phyloP scores from a whole-genome alignment of 92 coral and sea anemone species.

The Virgularia gustaviana region DNA sequence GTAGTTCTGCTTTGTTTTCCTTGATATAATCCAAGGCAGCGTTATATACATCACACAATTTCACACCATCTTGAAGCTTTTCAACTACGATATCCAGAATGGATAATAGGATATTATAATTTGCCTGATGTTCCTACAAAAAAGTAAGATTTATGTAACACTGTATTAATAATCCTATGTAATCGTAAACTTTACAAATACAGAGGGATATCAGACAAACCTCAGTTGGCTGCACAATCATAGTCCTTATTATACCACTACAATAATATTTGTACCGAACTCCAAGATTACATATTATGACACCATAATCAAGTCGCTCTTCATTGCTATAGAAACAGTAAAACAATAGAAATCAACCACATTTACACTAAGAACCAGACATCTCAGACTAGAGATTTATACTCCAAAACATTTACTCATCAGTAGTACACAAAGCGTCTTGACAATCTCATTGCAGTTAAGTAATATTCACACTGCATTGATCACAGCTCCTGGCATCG shows the following conservation, averaged over 20 bases:
- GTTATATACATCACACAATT: conserved; percentile 91
- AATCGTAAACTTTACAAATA: neutral
- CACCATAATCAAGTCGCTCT: conserved; percentile 85
- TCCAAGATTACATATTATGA: conserved; percentile 91
- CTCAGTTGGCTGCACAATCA: conserved; percentile 96
- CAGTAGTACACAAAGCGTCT: neutral
- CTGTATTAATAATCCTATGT: neutral
- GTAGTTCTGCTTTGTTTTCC: conserved; percentile 77
- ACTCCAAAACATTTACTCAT: neutral
- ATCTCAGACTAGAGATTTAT: neutral
- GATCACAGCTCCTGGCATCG: neutral
- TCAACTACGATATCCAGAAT: conserved; percentile 71
- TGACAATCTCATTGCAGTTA: neutral
- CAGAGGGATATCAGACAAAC: conserved; percentile 21
- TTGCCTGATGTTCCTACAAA: conserved; percentile 81
- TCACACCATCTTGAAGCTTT: conserved; percentile 85
- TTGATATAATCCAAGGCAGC: conserved; percentile 73
- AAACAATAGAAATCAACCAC: neutral
- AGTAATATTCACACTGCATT: neutral
- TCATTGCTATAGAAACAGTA: conserved; percentile 61
- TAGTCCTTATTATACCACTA: conserved; percentile 86
- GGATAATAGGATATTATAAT: conserved; percentile 71
- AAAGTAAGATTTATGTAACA: neutral
- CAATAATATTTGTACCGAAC: conserved; percentile 96
- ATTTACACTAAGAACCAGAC: conserved; percentile 8